Evolutionary conservation across 1,140 invertebrate genomes (phyloP).

Genomic region (Potamilus streckersoni): DNA sequence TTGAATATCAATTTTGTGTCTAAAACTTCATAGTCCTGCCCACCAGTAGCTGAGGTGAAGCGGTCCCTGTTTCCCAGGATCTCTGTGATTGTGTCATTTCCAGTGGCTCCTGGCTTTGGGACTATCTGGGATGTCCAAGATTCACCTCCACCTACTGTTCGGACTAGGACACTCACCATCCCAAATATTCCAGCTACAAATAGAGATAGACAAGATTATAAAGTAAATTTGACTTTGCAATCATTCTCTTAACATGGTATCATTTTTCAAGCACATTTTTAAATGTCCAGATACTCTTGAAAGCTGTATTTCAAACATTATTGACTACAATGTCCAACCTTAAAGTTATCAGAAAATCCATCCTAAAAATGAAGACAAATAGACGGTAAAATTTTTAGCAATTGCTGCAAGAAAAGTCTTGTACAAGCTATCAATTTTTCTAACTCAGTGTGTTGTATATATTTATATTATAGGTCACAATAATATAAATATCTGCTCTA

Average conservation of each 20-base stretch:
- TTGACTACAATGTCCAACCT: too few species aligned
- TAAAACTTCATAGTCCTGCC: slow-evolving; percentile 54
- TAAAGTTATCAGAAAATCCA: too few species aligned
- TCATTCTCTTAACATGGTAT: too few species aligned
- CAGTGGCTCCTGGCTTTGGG: slow-evolving; percentile 25
- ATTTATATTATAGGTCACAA: not conserved
- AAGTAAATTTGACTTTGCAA: too few species aligned
- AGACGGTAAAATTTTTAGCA: too few species aligned
- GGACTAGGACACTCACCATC: slow-evolving; percentile 48
- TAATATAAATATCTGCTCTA: not conserved
- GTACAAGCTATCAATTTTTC: not conserved
- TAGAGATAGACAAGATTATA: not conserved
- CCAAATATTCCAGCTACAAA: slow-evolving; percentile 59
- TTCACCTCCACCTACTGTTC: slow-evolving; percentile 64
- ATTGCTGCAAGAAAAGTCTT: too few species aligned
- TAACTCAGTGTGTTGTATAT: not conserved
- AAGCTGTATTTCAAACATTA: too few species aligned
- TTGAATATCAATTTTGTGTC: slow-evolving; percentile 47
- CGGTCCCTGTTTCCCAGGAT: slow-evolving; percentile 50
- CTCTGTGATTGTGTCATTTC: slow-evolving; percentile 57
- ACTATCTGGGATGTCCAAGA: slow-evolving; percentile 56
- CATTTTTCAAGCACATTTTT: too few species aligned
- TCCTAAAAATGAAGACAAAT: too few species aligned
- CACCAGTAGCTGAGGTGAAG: slow-evolving; percentile 40
- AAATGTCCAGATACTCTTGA: too few species aligned